Percentiles rank a stretch among this genome's conserved stretches.
These are phyloP conservation scores for Hirundo rustica DNA, from an alignment of 2,797 vertebrate species.

Conservation along the genomic window DNA sequence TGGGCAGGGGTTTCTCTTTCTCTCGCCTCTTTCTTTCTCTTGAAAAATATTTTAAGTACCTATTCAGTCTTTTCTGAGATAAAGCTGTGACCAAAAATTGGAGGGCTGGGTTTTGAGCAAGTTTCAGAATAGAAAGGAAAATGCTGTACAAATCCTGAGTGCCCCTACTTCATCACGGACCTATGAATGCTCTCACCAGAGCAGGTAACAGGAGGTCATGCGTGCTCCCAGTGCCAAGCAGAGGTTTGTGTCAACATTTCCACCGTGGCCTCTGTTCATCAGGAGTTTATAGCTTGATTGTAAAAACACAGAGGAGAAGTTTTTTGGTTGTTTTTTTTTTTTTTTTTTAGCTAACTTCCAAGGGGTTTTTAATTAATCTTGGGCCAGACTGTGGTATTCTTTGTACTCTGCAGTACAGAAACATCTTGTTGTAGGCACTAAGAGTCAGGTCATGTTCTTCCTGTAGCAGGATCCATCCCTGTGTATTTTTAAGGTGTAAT, in stretches of 20 bases:
- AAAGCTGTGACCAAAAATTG: slow-evolving; percentile 71
- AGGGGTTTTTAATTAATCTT: neutral
- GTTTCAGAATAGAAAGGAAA: slow-evolving; percentile 60
- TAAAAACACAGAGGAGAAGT: slow-evolving; percentile 34
- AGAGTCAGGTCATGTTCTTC: neutral
- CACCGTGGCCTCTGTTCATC: neutral
- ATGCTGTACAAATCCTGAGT: slow-evolving; percentile 41
- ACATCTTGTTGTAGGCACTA: neutral
- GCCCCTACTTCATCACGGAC: slow-evolving; percentile 29
- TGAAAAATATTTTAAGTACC: slow-evolving; percentile 79
- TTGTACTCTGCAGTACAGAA: neutral
- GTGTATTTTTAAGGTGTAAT: neutral
- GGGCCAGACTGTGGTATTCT: neutral
- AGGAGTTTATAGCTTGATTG: slow-evolving; percentile 16
- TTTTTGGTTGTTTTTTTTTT: neutral
- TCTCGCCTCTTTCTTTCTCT: slow-evolving; percentile 64
- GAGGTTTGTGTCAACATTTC: slow-evolving; percentile 25
- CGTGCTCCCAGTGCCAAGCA: neutral
- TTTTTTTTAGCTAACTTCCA: neutral
- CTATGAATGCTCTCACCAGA: slow-evolving; percentile 26
- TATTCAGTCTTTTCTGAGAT: slow-evolving; percentile 59
- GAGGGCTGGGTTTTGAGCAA: slow-evolving; percentile 53
- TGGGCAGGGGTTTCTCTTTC: slow-evolving; percentile 68
- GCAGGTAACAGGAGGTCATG: slow-evolving; percentile 19
- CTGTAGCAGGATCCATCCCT: neutral